Conservation (phyloP, 2,888 invertebrate species). For the Chrysina gloriosa region DNA sequence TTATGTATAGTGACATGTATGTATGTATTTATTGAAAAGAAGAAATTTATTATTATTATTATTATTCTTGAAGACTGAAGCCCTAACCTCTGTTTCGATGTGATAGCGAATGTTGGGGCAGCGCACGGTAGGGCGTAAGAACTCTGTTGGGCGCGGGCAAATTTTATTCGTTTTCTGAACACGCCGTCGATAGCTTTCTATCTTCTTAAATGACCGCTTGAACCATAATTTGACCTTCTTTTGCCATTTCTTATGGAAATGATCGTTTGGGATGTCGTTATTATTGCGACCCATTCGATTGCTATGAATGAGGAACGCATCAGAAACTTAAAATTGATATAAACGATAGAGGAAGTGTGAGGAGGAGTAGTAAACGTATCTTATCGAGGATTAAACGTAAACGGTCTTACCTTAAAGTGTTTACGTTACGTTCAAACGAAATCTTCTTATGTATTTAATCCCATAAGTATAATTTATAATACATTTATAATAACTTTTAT, state of each 20-base stretch:
- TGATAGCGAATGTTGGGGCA: constrained; percentile 95
- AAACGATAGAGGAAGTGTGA: too few relatives aligned
- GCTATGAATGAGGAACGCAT: not conserved
- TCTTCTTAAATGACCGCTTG: constrained; percentile 93
- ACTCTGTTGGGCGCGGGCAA: constrained; percentile 89
- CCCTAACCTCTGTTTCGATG: constrained; percentile 91
- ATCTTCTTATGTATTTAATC: too few relatives aligned
- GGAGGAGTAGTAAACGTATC: too few relatives aligned
- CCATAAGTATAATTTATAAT: too few relatives aligned
- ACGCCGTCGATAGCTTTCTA: constrained; percentile 83
- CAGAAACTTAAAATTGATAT: too few relatives aligned
- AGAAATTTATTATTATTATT: too few relatives aligned
- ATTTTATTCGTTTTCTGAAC: constrained; percentile 86
- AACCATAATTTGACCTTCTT: constrained; percentile 96
- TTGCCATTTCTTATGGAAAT: constrained; percentile 99
- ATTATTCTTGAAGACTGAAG: constrained; percentile 86
- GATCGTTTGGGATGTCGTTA: constrained; percentile 96
- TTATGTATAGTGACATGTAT: too few relatives aligned
- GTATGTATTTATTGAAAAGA: too few relatives aligned
- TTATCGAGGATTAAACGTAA: too few relatives aligned
- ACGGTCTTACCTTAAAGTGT: too few relatives aligned
- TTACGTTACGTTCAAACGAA: too few relatives aligned
- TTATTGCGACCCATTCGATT: constrained; percentile 88
- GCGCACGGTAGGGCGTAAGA: constrained; percentile 87
- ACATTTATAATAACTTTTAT: too few relatives aligned